Base-by-base conservation (phyloP, 2,888 invertebrate genomes). In the Rambutsinella grinnellia region DNA sequence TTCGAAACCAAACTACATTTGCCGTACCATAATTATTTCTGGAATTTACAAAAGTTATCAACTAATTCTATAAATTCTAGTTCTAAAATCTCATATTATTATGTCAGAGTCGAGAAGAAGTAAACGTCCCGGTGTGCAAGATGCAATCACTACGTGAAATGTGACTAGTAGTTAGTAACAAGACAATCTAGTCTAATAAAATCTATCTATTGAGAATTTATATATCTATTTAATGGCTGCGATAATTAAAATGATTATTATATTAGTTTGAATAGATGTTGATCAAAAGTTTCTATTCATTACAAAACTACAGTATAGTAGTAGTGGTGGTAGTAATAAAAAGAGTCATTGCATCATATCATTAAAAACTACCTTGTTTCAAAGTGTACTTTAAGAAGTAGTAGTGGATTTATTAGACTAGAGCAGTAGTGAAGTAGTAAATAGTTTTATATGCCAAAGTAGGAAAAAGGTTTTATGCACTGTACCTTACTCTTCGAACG, bases 401-500 rank as follows among this genome's bases (percentile, higher is more conserved):
- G 6, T 6, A 51, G 51, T 6, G n/a, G n/a, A 51, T 51, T 51
- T 6, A 51, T n/a, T 10, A 17, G n/a, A 51, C 19, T 36, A 36
- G 36, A 36, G 36, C 36, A 36, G 36, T 36, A 13, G 13, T 8
- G 5, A 36, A 36, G n/a, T n/a, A 5, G 36, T 36, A 13, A 36
- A 36, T 36, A 36, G 5, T 36, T 36, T 36, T 36, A n/a, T n/a
- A n/a, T n/a, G n/a, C n/a, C n/a, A n/a, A n/a, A n/a, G n/a, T n/a
- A n/a, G n/a, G n/a, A n/a, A n/a, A n/a, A n/a, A n/a, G n/a, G n/a
- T n/a, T n/a, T n/a, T n/a, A n/a, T n/a, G n/a, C 46, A 74, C 66
- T 74, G 58, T 81, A 82, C 82, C 81, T 82, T 82, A 79, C 81
- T 81, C 75, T 80, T 60, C 36, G 81, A 81, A 49, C 82, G 79